These are phyloP conservation scores for Rhinoderma darwinii DNA, from an alignment of 2,113 vertebrate species.

Conservation along the genomic window DNA sequence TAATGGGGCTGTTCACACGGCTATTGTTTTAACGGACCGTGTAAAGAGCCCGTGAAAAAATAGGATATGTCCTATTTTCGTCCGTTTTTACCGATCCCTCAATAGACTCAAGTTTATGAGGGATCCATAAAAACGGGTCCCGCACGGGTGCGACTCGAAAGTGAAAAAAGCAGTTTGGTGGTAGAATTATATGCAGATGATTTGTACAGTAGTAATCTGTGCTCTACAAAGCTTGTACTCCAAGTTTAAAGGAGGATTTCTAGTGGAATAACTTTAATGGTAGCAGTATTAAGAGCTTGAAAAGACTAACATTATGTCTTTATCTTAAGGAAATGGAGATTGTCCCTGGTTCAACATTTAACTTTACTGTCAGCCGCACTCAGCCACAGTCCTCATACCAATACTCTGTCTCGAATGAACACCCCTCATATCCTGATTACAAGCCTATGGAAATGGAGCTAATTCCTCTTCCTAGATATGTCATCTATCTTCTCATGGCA, in stretches of 20 bases:
- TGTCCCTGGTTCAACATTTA: conserved; percentile 58
- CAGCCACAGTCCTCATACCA: conserved; percentile 63
- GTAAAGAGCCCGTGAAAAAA: too few relatives aligned
- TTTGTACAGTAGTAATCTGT: not conserved
- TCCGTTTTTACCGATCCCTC: too few relatives aligned
- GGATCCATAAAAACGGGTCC: too few relatives aligned
- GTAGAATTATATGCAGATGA: not conserved
- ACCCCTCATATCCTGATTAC: conserved; percentile 75
- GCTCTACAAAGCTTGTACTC: too few relatives aligned
- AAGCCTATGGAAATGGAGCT: conserved; percentile 71
- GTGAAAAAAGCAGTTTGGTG: too few relatives aligned
- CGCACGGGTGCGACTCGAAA: too few relatives aligned
- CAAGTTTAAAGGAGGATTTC: too few relatives aligned
- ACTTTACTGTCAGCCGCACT: conserved; percentile 54
- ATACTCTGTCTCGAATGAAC: conserved; percentile 64
- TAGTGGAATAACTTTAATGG: not conserved
- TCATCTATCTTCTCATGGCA: conserved; percentile 81
- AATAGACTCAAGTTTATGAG: too few relatives aligned
- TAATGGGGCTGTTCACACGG: too few relatives aligned
- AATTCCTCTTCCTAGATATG: conserved; percentile 76
- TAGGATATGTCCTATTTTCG: too few relatives aligned
- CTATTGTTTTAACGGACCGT: too few relatives aligned
- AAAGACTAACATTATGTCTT: not conserved
- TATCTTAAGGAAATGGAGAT: conserved; percentile 56
- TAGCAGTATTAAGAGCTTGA: not conserved